Conservation (phyloP, 2,797 vertebrate genomes). For the Megalops cyprinoides region DNA sequence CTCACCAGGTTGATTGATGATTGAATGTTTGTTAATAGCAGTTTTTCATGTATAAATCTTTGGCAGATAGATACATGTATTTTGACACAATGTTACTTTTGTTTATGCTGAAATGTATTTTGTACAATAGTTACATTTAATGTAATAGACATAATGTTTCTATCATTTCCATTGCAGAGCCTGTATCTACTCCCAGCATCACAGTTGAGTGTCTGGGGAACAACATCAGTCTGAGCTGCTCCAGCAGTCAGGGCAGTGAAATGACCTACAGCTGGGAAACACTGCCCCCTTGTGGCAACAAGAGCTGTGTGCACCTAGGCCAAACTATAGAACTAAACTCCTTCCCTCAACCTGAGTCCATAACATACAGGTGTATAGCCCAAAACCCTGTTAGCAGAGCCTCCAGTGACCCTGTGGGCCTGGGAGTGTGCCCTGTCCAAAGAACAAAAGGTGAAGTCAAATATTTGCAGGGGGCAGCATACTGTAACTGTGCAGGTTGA, state of each 20-base stretch:
- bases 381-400: slow-evolving; percentile 11
- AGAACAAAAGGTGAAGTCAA: neutral
- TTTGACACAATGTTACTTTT: too few species aligned
- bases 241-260: slow-evolving; percentile 13
- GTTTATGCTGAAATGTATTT: too few species aligned
- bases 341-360: neutral
- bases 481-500: too few species aligned
- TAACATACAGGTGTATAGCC: slow-evolving; percentile 1
- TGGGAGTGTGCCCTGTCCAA: neutral
- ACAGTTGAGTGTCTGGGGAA: slow-evolving; percentile 7
- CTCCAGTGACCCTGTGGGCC: neutral
- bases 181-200: slow-evolving; percentile 23
- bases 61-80: too few species aligned
- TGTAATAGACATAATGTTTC: neutral
- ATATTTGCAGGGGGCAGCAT: too few species aligned
- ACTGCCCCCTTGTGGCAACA: neutral
- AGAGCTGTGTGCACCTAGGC: slow-evolving; percentile 13
- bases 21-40: too few species aligned
- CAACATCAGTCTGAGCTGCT: slow-evolving; percentile 16
- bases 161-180: slow-evolving; percentile 22
- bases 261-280: slow-evolving; percentile 29
- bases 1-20: too few species aligned
- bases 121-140: too few species aligned
- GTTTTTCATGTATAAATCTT: too few species aligned
- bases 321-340: neutral